Conservation (phyloP, 2,797 vertebrate species). For the Melanogrammus aeglefinus region DNA sequence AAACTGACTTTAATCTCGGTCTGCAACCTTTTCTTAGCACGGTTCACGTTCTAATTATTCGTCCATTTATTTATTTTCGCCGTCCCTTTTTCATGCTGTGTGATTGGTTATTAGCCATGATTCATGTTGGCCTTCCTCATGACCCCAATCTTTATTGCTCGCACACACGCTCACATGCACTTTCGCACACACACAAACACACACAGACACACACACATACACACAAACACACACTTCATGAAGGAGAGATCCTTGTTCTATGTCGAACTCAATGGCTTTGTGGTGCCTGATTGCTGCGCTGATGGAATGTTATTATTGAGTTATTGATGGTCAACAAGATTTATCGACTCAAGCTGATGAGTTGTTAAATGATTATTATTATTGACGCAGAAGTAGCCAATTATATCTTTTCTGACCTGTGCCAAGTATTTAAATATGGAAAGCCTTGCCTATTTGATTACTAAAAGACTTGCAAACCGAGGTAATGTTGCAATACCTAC, state of each 20-base stretch:
- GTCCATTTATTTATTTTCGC: background rate
- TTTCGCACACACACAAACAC: background rate
- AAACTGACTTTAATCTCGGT: background rate
- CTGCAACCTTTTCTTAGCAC: background rate
- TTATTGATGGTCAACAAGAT: background rate
- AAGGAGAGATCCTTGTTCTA: background rate
- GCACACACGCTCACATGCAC: background rate
- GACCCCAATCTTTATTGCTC: background rate
- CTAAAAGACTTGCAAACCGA: no score
- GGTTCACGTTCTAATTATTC: background rate
- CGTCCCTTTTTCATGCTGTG: background rate
- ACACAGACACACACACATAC: no score
- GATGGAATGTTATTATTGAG: background rate
- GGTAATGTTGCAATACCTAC: no score
- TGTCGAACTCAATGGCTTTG: background rate
- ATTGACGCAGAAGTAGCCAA: background rate
- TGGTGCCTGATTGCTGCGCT: background rate
- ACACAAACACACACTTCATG: background rate
- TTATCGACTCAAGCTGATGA: background rate
- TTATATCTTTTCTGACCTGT: background rate
- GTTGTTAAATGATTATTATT: background rate
- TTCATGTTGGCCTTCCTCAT: background rate
- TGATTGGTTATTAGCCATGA: background rate
- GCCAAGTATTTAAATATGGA: no score
- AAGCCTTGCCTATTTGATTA: no score